These are phyloP conservation scores for Sebastes goodei DNA, from an alignment of 2,797 vertebrate genomes.

Conservation along the genomic window DNA sequence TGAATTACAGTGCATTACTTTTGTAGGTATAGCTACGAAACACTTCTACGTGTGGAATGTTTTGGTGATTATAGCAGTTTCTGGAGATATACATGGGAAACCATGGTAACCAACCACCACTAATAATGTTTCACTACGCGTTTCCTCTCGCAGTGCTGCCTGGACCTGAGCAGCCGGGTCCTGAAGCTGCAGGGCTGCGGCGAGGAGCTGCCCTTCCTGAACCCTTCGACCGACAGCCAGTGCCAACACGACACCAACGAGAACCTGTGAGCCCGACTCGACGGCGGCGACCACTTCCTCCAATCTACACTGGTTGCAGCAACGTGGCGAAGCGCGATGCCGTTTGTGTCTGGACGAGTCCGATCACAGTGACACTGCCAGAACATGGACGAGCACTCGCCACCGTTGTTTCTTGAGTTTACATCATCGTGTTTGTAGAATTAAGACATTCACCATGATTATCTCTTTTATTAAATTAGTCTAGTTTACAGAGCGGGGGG, in stretches of 20 bases:
- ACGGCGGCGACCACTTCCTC: neutral
- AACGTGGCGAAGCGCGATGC: neutral
- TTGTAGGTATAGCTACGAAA: too few species aligned
- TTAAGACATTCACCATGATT: conserved; percentile 51
- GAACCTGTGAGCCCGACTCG: conserved; percentile 77
- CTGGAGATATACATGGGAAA: too few species aligned
- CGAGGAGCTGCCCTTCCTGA: conserved; percentile 90
- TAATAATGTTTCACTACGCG: neutral
- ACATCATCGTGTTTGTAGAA: conserved; percentile 70
- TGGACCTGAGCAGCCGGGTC: conserved; percentile 87
- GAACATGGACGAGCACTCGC: conserved; percentile 51
- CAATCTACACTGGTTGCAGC: conserved; percentile 7
- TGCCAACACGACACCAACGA: conserved; percentile 82
- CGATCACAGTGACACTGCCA: conserved; percentile 57
- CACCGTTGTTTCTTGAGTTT: conserved; percentile 56
- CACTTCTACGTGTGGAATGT: too few species aligned
- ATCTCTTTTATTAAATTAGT: conserved; percentile 58
- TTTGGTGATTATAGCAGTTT: too few species aligned
- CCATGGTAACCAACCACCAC: neutral
- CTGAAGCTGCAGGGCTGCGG: conserved; percentile 83
- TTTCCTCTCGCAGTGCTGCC: conserved; percentile 84
- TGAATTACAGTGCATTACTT: too few species aligned
- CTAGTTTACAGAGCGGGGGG: conserved; percentile 45
- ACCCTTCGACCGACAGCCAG: conserved; percentile 63
- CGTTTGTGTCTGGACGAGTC: conserved; percentile 61